Evolutionary conservation across 1,140 invertebrate species (phyloP).

Genomic region (Cotesia chilonis): DNA sequence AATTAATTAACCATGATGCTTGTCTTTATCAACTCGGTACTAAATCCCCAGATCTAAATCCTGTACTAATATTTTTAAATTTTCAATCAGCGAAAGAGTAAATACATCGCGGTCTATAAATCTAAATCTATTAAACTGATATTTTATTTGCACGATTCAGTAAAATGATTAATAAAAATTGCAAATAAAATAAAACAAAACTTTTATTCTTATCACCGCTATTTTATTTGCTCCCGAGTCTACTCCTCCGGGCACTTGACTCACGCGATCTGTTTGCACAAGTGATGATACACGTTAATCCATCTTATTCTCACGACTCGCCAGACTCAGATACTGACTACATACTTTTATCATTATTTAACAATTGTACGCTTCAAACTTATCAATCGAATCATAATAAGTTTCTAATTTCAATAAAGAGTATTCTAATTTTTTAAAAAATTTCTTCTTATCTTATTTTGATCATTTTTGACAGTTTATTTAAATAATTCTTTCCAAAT

Average conservation of each 20-base stretch:
- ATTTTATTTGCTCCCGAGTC: constrained; percentile 18
- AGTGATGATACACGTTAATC: constrained; percentile 20
- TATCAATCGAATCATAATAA: background rate
- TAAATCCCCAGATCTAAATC: too few relatives aligned
- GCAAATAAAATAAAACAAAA: background rate
- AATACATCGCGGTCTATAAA: background rate
- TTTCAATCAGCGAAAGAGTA: too few relatives aligned
- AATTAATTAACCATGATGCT: too few relatives aligned
- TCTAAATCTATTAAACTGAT: background rate
- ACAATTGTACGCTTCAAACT: background rate
- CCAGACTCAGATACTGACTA: background rate
- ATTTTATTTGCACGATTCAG: too few relatives aligned
- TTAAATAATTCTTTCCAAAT: too few relatives aligned
- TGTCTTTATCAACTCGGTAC: too few relatives aligned
- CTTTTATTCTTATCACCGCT: constrained; percentile 2
- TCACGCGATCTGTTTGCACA: constrained; percentile 27
- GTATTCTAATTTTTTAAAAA: background rate
- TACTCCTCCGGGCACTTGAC: constrained; percentile 14
- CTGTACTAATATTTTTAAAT: too few relatives aligned
- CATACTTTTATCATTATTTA: constrained; percentile 7
- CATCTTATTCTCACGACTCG: constrained; percentile 11
- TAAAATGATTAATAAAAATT: too few relatives aligned
- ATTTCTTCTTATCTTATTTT: too few relatives aligned
- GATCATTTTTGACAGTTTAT: too few relatives aligned
- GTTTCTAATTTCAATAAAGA: background rate